A percentile compares a stretch with the other conserved stretches of the same genome.
Conservation (phyloP, 2,888 invertebrate genomes). For the Ceramica pisi region DNA sequence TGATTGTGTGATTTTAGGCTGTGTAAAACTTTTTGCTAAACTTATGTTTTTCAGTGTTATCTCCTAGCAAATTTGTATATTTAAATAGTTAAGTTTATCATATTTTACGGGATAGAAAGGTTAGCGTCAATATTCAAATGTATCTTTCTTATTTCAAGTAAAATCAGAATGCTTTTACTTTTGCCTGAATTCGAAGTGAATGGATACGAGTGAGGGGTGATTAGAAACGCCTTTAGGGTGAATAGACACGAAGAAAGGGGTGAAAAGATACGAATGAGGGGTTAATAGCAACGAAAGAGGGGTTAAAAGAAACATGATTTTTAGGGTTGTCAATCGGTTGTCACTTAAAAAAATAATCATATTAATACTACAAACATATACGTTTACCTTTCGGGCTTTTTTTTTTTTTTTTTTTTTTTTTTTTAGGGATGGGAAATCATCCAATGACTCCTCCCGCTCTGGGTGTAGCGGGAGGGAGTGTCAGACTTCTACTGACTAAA, state of each 20-base stretch:
- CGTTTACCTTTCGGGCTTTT: too few relatives aligned
- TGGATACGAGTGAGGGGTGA: neutral
- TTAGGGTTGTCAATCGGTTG: neutral
- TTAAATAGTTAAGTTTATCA: neutral
- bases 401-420: too few relatives aligned
- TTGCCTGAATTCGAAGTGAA: neutral
- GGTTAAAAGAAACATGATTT: slow-evolving; percentile 1
- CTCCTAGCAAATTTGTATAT: neutral
- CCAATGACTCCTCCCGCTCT: too few relatives aligned
- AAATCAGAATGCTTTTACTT: neutral
- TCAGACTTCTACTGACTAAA: too few relatives aligned
- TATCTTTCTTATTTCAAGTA: neutral
- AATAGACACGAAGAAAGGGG: too few relatives aligned
- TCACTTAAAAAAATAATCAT: neutral
- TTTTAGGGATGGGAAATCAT: too few relatives aligned
- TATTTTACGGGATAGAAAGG: slow-evolving; percentile 1
- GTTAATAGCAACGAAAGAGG: slow-evolving; percentile 3
- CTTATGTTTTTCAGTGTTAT: slow-evolving; percentile 1
- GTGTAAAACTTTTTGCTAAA: neutral
- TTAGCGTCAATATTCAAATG: neutral
- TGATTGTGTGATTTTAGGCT: neutral
- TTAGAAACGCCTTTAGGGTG: neutral
- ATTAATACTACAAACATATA: too few relatives aligned
- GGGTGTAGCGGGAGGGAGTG: too few relatives aligned
- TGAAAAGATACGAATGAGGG: neutral